Evolutionary conservation across 2,888 invertebrate species (phyloP).

Genomic region (Lysandra coridon): DNA sequence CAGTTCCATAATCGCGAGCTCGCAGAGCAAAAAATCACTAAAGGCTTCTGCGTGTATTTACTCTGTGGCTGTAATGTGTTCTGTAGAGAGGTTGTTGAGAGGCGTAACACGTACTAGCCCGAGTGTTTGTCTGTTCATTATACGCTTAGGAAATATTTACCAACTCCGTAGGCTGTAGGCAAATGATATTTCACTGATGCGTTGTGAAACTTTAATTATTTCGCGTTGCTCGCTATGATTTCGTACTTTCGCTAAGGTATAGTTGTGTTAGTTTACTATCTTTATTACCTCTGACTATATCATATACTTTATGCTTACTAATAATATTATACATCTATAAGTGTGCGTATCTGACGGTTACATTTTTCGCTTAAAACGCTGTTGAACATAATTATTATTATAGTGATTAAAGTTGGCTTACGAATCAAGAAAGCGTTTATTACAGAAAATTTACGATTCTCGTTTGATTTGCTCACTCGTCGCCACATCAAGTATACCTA

Average conservation of each 20-base stretch:
- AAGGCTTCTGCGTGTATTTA: neutral
- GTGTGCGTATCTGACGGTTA: no score
- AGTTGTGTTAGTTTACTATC: neutral
- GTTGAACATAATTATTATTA: no score
- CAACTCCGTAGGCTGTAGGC: slow-evolving; percentile 3
- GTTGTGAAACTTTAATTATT: slow-evolving; percentile 9
- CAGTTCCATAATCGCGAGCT: no score
- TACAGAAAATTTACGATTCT: no score
- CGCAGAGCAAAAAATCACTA: neutral
- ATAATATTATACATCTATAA: no score
- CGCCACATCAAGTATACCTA: no score
- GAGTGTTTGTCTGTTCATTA: slow-evolving; percentile 17
- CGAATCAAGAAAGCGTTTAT: no score
- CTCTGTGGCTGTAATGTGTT: slow-evolving; percentile 9
- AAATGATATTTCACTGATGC: slow-evolving; percentile 18
- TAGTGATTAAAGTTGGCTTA: no score
- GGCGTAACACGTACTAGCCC: slow-evolving; percentile 2
- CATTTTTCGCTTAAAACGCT: no score
- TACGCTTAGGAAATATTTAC: slow-evolving; percentile 29
- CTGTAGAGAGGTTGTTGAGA: slow-evolving; percentile 25
- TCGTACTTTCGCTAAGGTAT: neutral
- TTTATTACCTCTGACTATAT: neutral
- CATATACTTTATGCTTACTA: no score
- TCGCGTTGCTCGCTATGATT: neutral
- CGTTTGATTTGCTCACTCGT: no score